Percentiles rank a stretch among this genome's conserved stretches.
Conservation (phyloP, 2,888 invertebrate species). For the Unio pictorum region DNA sequence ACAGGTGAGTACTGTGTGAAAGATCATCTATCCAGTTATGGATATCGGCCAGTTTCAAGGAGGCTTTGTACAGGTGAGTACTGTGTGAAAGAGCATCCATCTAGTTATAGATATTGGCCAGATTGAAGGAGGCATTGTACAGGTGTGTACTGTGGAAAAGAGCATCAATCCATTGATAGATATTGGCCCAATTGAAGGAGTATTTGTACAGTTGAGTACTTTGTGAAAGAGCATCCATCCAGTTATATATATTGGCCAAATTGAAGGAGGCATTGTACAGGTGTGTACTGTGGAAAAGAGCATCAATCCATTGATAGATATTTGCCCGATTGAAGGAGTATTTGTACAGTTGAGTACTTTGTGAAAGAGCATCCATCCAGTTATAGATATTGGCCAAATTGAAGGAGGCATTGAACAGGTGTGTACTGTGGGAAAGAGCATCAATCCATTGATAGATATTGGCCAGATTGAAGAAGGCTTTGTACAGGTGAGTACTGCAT, state of each 20-base stretch:
- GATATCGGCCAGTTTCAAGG: conserved; percentile 64
- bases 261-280: conserved; percentile 61
- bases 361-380: conserved; percentile 60
- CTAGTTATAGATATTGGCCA: conserved; percentile 63
- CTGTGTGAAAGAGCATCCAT: conserved; percentile 57
- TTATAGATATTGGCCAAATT: conserved; percentile 62
- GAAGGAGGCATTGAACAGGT: conserved; percentile 62
- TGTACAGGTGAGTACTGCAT: conserved; percentile 48
- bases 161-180: conserved; percentile 62
- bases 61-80: conserved; percentile 52
- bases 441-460: conserved; percentile 62
- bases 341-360: conserved; percentile 52
- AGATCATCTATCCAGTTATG: conserved; percentile 59
- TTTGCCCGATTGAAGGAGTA: conserved; percentile 64
- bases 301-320: conserved; percentile 60
- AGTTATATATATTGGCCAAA: conserved; percentile 61
- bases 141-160: conserved; percentile 49
- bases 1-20: conserved; percentile 50
- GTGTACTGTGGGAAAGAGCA: conserved; percentile 47
- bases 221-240: conserved; percentile 61
- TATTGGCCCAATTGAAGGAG: conserved; percentile 64
- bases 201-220: conserved; percentile 48
- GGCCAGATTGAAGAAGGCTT: conserved; percentile 64
- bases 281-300: conserved; percentile 51
- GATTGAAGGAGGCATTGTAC: conserved; percentile 61